Evolutionary conservation across 1,140 invertebrate species (phyloP).

Genomic region (Argopecten irradians): DNA sequence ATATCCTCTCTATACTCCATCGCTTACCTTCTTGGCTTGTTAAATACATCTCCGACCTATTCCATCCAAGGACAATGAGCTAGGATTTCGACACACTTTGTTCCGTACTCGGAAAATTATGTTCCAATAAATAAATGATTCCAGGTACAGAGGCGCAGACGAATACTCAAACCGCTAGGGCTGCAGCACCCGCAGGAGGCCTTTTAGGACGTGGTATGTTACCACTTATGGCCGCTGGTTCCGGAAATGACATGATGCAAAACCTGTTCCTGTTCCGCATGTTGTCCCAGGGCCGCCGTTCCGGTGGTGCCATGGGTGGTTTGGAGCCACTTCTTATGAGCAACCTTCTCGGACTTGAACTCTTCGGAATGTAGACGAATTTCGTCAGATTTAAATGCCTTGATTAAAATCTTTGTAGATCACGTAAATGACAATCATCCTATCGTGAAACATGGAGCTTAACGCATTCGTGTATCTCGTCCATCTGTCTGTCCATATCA

Average conservation of each 20-base stretch:
- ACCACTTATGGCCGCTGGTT: neutral
- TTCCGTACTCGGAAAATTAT: constrained; percentile 18
- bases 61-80: neutral
- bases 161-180: neutral
- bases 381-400: neutral
- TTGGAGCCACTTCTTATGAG: constrained; percentile 20
- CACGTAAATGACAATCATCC: neutral
- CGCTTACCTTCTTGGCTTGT: neutral
- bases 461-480: neutral
- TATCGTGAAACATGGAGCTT: neutral
- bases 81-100: neutral
- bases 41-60: neutral
- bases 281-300: neutral
- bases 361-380: constrained; percentile 8
- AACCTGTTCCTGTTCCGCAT: neutral
- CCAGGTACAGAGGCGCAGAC: neutral
- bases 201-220: neutral
- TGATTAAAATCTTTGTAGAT: neutral
- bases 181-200: neutral
- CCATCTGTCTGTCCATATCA: neutral
- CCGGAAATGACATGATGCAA: constrained; percentile 11
- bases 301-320: constrained; percentile 2
- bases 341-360: neutral
- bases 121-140: neutral
- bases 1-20: neutral